Base-by-base conservation (phyloP, 2,888 invertebrate genomes). In the Deilephila elpenor region DNA sequence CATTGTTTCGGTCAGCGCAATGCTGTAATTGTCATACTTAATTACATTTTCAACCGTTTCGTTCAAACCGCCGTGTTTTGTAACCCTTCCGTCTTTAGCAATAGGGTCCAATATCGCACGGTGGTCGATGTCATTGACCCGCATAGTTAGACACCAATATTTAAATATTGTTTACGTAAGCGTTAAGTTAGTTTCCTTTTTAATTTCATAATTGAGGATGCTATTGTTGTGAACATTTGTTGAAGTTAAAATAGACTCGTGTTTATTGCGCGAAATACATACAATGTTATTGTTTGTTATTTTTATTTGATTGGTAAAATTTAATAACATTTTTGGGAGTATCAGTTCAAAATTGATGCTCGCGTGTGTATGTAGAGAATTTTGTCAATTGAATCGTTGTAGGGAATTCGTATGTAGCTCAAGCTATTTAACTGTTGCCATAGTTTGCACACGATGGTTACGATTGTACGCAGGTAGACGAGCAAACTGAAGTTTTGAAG, bases 11-110 rank as follows among this genome's bases (percentile, higher is more conserved):
- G 37, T 37, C 64, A 44, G n/a, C 25, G 44, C 20, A 51, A 67
- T 67, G 51, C 75, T 76, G 75, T 79, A 78, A 78, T 79, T 81
- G 80, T 80, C 82, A 75, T 76, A 76, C 73, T 71, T 79, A 81
- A 80, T 79, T 75, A 74, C 71, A 70, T 80, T 83, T 82, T 81
- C 82, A 82, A 79, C 78, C 76, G 80, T 78, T 77, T 75, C 77
- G 75, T 74, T 76, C 62, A 70, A 29, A 71, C 20, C 34, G 3
- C 61, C 25, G 3, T 32, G 59, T 0, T 29, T 20, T 59, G 71
- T 56, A 59, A 53, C 53, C 67, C 67, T 29, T 67, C 44, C 44
- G 14, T 25, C 67, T 51, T 51, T 14, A 67, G 2, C 3, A 1
- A 6, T 67, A 67, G 44, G 25, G 67, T 25, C 5, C 6, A 51